Conservation (phyloP, 2,888 invertebrate genomes). For the Lysandra bellargus region DNA sequence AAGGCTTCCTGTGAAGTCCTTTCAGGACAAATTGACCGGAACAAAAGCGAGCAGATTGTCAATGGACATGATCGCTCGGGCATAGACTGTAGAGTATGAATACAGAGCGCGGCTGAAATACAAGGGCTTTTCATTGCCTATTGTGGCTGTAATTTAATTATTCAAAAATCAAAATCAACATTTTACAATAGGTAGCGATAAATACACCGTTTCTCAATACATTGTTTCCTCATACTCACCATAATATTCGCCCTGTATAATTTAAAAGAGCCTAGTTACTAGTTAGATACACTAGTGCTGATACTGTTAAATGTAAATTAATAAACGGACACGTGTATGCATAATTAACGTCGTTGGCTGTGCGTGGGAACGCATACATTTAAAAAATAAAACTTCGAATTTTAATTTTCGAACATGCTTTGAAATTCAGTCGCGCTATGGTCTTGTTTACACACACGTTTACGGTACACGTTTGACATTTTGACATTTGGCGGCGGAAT, state of each 20-base stretch:
- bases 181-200: neutral
- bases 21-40: slow-evolving; percentile 10
- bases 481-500: too few species aligned
- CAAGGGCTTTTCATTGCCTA: neutral
- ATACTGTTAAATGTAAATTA: neutral
- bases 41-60: neutral
- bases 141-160: neutral
- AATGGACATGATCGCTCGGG: neutral
- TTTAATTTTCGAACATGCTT: neutral
- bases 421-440: neutral
- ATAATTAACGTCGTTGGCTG: neutral
- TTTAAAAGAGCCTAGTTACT: neutral
- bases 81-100: neutral
- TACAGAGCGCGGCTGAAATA: neutral
- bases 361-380: slow-evolving; percentile 31
- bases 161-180: neutral
- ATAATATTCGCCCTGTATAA: neutral
- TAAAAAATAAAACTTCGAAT: neutral
- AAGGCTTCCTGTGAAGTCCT: neutral
- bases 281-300: neutral
- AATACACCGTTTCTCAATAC: too few species aligned
- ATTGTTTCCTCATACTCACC: too few species aligned
- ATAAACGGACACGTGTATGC: slow-evolving; percentile 13
- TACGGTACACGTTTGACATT: too few species aligned
- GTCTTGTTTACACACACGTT: too few species aligned